Percentiles rank a stretch among this genome's conserved stretches.
Conservation (phyloP, 2,113 vertebrate species). For the Phylloscopus trochilus region DNA sequence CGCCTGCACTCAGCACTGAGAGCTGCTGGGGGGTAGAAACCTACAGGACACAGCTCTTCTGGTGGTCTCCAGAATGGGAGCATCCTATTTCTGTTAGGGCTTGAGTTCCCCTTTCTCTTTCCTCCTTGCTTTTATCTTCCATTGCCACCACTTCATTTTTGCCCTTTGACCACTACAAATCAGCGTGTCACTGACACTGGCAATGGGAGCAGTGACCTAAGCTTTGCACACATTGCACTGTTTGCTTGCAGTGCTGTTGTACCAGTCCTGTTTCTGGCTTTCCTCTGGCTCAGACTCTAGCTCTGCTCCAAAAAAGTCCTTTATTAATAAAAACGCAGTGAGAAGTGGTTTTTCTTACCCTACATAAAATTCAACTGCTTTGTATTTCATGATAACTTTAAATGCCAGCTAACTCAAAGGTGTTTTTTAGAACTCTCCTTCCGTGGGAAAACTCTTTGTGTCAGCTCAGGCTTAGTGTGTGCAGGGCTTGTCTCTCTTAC, state of each 20-base stretch:
- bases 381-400: not conserved
- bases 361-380: not conserved
- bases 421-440: not conserved
- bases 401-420: not conserved
- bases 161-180: not conserved
- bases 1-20: no score
- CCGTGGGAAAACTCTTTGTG: not conserved
- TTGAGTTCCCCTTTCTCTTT: not conserved
- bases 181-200: not conserved
- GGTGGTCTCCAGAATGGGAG: not conserved
- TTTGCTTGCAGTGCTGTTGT: not conserved
- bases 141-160: not conserved
- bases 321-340: not conserved
- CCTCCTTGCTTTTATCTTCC: not conserved
- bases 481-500: not conserved
- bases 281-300: not conserved
- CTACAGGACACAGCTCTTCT: not conserved
- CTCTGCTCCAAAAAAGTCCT: not conserved
- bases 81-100: accelerated
- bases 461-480: not conserved
- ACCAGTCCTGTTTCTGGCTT: not conserved
- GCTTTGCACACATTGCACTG: not conserved
- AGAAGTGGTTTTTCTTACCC: not conserved
- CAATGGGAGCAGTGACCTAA: not conserved
- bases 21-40: not conserved